Percentiles rank a stretch among this genome's conserved stretches.
phyloP scores from a whole-genome alignment of 2,888 invertebrate genomes.

The Onchidella celtica region DNA sequence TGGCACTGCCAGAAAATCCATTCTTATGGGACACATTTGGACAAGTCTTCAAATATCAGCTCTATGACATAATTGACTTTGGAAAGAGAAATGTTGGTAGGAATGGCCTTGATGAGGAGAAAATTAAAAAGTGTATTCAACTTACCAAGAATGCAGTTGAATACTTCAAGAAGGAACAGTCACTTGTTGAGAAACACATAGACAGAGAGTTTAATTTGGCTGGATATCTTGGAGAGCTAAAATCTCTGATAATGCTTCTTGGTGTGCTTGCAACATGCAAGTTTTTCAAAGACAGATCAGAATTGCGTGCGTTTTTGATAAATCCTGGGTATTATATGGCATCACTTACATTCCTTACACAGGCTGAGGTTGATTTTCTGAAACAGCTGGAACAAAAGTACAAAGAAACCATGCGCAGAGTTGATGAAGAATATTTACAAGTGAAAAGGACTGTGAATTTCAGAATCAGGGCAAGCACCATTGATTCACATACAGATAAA shows the following conservation, averaged over 20 bases:
- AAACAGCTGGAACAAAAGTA: background rate
- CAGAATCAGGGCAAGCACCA: background rate
- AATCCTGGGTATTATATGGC: background rate
- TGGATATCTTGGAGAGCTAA: slow-evolving; percentile 12
- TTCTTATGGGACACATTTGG: slow-evolving; percentile 12
- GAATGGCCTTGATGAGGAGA: background rate
- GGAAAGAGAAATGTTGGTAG: background rate
- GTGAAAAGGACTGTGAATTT: background rate
- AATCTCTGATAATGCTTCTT: background rate
- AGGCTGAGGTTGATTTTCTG: background rate
- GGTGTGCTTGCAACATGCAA: background rate
- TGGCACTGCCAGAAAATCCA: background rate
- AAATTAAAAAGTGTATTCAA: background rate
- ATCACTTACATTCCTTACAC: background rate
- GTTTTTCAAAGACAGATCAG: background rate
- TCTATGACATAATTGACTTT: background rate
- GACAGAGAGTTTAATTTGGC: background rate
- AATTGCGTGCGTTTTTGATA: background rate
- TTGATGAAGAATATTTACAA: slow-evolving; percentile 10
- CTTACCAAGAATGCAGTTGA: background rate
- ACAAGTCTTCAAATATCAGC: slow-evolving; percentile 1
- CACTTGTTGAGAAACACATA: background rate
- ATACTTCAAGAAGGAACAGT: background rate
- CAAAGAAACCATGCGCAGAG: background rate
- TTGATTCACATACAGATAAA: background rate